A percentile compares a stretch with the other conserved stretches of the same genome.
These are phyloP conservation scores for Scaeva pyrastri DNA, from an alignment of 2,888 invertebrate species.

Conservation along the genomic window DNA sequence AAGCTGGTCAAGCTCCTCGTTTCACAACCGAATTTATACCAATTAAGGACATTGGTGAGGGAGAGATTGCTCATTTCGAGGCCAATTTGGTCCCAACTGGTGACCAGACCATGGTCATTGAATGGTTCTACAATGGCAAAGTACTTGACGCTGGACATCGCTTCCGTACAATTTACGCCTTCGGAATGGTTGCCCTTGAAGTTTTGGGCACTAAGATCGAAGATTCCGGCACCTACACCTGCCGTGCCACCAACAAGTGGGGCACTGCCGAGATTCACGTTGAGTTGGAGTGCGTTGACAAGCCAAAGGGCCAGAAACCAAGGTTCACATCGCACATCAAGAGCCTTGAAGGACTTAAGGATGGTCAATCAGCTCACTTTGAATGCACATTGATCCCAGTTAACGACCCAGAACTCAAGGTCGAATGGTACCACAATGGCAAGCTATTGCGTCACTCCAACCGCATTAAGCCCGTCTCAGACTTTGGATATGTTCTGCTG, in stretches of 20 bases:
- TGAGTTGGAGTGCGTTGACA: slow-evolving; percentile 92
- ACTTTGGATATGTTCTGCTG: slow-evolving; percentile 97
- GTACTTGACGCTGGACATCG: slow-evolving; percentile 94
- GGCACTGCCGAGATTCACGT: slow-evolving; percentile 94
- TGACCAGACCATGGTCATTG: slow-evolving; percentile 96
- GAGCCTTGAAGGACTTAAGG: slow-evolving; percentile 92
- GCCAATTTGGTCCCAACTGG: slow-evolving; percentile 97
- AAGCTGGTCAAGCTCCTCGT: slow-evolving; percentile 93
- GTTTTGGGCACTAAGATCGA: slow-evolving; percentile 96
- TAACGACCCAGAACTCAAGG: slow-evolving; percentile 96
- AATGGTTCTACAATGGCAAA: slow-evolving; percentile 98
- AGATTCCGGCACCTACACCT: slow-evolving; percentile 95
- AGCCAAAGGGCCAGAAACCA: slow-evolving; percentile 93
- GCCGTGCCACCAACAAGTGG: slow-evolving; percentile 95
- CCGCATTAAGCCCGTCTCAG: slow-evolving; percentile 96
- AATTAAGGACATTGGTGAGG: slow-evolving; percentile 93
- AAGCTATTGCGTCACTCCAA: slow-evolving; percentile 94
- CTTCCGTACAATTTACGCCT: slow-evolving; percentile 96
- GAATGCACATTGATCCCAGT: slow-evolving; percentile 97
- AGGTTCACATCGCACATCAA: slow-evolving; percentile 95
- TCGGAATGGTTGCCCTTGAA: slow-evolving; percentile 98
- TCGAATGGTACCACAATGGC: slow-evolving; percentile 99
- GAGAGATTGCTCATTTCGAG: slow-evolving; percentile 98
- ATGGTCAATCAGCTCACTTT: slow-evolving; percentile 97
- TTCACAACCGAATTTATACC: slow-evolving; percentile 95